phyloP scores from a whole-genome alignment of 2,888 invertebrate species.

The Atherix ibis region DNA sequence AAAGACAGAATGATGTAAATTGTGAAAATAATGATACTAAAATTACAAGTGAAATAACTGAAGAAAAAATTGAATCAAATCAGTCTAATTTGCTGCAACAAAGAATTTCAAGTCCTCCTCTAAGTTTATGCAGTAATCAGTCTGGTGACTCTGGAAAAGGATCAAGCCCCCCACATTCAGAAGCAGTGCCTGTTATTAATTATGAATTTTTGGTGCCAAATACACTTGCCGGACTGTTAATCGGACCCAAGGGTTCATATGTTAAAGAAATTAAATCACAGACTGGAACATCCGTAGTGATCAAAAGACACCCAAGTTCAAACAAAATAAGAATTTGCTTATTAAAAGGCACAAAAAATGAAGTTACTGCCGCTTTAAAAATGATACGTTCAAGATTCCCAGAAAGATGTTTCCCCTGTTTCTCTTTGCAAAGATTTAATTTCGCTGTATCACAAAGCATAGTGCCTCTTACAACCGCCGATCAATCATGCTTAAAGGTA shows the following conservation, averaged over 20 bases:
- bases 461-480: conserved; percentile 29
- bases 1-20: no score
- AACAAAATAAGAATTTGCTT: conserved; percentile 66
- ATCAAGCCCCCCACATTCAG: conserved; percentile 28
- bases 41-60: conserved; percentile 34
- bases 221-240: conserved; percentile 66
- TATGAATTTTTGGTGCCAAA: conserved; percentile 58
- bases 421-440: conserved; percentile 44
- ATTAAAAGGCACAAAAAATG: conserved; percentile 60
- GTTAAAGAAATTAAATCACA: conserved; percentile 66
- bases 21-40: background rate
- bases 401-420: conserved; percentile 56
- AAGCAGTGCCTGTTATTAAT: conserved; percentile 22
- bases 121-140: conserved; percentile 34
- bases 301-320: conserved; percentile 55
- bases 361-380: conserved; percentile 67
- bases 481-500: conserved; percentile 34
- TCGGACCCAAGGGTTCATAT: conserved; percentile 68
- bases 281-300: conserved; percentile 60
- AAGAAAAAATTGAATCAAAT: background rate
- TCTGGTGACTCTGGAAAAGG: conserved; percentile 32
- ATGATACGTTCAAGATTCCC: conserved; percentile 80
- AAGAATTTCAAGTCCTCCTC: conserved; percentile 43
- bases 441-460: conserved; percentile 27
- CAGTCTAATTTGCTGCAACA: background rate